Conservation (phyloP, 1,140 invertebrate species). For the Steinernema feltiae region DNA sequence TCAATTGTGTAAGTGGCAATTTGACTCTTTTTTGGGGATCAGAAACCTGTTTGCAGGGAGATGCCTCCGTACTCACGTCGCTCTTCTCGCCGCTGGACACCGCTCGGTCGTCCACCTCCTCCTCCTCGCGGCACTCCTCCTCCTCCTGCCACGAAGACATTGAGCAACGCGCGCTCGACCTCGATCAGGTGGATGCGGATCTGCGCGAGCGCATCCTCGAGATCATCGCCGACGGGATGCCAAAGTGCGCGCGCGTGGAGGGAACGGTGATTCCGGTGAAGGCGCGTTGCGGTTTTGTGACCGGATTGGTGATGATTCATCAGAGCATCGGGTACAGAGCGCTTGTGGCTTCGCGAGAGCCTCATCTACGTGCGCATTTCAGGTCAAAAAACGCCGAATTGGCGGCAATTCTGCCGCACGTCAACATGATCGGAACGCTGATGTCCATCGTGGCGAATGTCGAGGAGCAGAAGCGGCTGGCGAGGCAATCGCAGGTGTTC, state of each 20-base stretch:
- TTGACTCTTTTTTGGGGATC: neutral
- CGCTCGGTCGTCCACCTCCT: neutral
- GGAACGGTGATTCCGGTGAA: neutral
- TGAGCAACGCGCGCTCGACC: neutral
- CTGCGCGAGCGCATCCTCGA: neutral
- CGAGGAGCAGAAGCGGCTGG: slow-evolving; percentile 48
- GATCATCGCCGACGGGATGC: neutral
- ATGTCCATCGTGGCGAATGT: slow-evolving; percentile 49
- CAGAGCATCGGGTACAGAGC: neutral
- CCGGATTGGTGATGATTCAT: neutral
- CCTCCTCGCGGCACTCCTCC: neutral
- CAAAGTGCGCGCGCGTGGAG: neutral
- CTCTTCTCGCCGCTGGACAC: neutral
- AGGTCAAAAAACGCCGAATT: slow-evolving; percentile 7
- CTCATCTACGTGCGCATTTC: neutral
- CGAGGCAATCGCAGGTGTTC: slow-evolving; percentile 48
- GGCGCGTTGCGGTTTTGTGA: neutral
- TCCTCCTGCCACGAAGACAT: neutral
- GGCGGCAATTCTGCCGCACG: slow-evolving; percentile 29
- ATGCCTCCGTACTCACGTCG: neutral
- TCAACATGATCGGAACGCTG: slow-evolving; percentile 45
- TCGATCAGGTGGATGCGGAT: neutral
- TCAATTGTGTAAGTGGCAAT: neutral
- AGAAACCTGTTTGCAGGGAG: neutral
- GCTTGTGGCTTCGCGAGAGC: neutral